Base-by-base conservation (phyloP, 2,797 vertebrate species). In the Dryobates pubescens region DNA sequence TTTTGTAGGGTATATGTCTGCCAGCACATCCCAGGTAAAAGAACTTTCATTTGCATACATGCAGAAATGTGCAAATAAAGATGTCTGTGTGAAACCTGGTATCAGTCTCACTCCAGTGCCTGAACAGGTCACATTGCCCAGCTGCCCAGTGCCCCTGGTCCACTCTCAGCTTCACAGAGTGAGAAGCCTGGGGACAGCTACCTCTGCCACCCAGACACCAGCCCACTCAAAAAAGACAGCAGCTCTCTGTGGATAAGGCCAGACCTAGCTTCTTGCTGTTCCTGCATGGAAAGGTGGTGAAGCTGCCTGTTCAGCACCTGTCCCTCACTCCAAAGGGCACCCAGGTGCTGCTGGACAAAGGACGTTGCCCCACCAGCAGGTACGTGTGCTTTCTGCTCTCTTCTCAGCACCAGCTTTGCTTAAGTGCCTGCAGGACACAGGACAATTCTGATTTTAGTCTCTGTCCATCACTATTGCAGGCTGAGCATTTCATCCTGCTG, bases 1-100 rank as follows among this genome's bases (percentile, higher is more conserved):
- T 89, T 90, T 79, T 78, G 61, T 83, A 82, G 92, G 74, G 45
- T 82, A 53, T 65, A 43, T 82, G 77, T 75, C 73, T 56, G 34
- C 59, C 41, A 51, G 54, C 53, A 61, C 82, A 85, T 75, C 74
- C 71, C 49, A 88, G 77, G 77, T 43, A 76, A 71, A 89, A 78
- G 13, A 72, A 43, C 38, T 10, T 77, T 80, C 68, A 62, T 58
- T 58, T 67, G 41, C 84, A 59, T 82, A 56, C 74, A 1, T 82
- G 62, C 65, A 62, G 86, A 90, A 88, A 53, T 74, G 49, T 77
- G 77, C 75, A 84, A 96, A 94, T 96, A 94, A 95, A 93, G 72
- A 10, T 92, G 59, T 90, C 32, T 91, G 26, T 95, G 83, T 93
- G 90, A 89, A 93, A 65, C 0, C 0, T 78, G 81, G 47, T 88